A percentile compares a stretch with the other conserved stretches of the same genome.
Evolutionary conservation across 2,113 vertebrate species (phyloP).

Genomic region (Chinchilla lanigera): DNA sequence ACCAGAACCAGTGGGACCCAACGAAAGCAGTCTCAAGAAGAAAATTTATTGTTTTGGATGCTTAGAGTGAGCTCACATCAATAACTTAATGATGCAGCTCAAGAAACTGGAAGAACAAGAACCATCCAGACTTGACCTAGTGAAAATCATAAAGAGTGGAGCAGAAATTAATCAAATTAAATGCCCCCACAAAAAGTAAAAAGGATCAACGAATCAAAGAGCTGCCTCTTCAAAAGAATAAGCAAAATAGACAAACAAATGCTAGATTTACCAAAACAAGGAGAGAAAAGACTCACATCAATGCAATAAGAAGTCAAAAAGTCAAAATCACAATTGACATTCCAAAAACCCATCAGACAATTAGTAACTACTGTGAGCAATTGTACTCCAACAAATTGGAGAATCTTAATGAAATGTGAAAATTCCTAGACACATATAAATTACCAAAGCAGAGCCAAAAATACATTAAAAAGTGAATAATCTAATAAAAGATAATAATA

Average conservation of each 20-base stretch:
- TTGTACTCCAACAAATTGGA: neutral
- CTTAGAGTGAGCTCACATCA: neutral
- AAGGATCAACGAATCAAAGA: neutral
- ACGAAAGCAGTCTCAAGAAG: neutral
- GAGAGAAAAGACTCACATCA: neutral
- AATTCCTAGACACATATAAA: neutral
- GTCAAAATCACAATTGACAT: neutral
- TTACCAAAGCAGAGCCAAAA: no score
- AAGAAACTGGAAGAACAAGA: neutral
- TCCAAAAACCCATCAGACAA: neutral
- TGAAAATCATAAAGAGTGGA: neutral
- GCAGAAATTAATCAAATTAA: neutral
- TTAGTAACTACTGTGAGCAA: neutral
- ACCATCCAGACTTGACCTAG: neutral
- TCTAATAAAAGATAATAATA: neutral
- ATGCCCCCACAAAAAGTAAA: neutral
- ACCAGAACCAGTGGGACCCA: neutral
- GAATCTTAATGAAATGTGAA: neutral
- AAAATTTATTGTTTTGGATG: neutral
- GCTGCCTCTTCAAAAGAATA: neutral
- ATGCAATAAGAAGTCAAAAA: neutral
- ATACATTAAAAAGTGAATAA: neutral
- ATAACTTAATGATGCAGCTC: neutral
- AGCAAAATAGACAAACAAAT: neutral
- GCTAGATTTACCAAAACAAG: neutral